These are phyloP conservation scores for Chelonoidis abingdonii DNA, from an alignment of 2,113 vertebrate species.

Conservation along the genomic window DNA sequence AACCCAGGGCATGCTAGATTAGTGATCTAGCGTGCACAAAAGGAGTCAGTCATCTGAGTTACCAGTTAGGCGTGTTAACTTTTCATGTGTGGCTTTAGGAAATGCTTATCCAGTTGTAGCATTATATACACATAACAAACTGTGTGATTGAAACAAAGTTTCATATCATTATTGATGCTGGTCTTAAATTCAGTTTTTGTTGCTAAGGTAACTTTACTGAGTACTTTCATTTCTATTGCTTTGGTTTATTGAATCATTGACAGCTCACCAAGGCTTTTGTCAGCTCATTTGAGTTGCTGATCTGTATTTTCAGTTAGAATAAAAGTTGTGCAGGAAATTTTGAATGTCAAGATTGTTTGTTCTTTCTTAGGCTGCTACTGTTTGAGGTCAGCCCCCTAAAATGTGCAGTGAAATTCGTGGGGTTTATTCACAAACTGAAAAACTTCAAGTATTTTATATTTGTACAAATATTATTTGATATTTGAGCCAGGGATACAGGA, in stretches of 20 bases:
- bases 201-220: not conserved
- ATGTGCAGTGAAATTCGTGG: not conserved
- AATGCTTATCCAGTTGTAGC: too few relatives aligned
- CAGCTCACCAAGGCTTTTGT: not conserved
- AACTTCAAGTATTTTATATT: not conserved
- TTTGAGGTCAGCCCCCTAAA: not conserved
- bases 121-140: too few relatives aligned
- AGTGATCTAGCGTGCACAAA: not conserved
- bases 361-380: not conserved
- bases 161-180: not conserved
- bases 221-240: not conserved
- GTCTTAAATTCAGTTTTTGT: not conserved
- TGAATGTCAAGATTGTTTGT: not conserved
- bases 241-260: not conserved
- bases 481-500: not conserved
- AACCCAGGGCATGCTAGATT: not conserved
- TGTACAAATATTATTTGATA: constrained; percentile 21
- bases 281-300: not conserved
- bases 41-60: not conserved
- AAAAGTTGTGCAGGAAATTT: not conserved
- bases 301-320: not conserved
- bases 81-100: not conserved
- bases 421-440: not conserved
- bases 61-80: not conserved
- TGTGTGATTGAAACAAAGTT: too few relatives aligned